Evolutionary conservation across 2,888 invertebrate genomes (phyloP), one percentile per base, ranked within the genome.

Genomic region (Melanotus villosus): DNA sequence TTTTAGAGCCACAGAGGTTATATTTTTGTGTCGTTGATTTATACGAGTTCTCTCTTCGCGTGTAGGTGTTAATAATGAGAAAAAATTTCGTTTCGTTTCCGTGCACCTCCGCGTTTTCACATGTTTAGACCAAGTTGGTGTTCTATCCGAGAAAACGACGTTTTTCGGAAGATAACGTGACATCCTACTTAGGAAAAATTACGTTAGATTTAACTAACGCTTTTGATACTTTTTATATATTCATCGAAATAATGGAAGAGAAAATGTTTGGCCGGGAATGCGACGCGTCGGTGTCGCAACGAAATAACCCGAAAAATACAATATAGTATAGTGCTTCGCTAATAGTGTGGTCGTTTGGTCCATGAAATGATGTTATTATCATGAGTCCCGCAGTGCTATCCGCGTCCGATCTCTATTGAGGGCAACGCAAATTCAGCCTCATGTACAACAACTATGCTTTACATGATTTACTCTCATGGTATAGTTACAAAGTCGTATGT

Each of bases 301-400:
- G 45, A 68, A 68, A 68, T 58, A 68, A 56, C 19, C 34, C 45
- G 59, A 59, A 65, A 69, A 69, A 69, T 67, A 67, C 43, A 59
- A 65, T 69, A 60, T 60, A 56, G 45, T 65, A 69, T 69, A 62
- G 70, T 65, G 62, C 18, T 43, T 57, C 50, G 58, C 56, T 70
- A 70, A 70, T 66, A 63, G 65, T 60, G 63, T 66, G 63, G 70
- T 66, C 66, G 66, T 70, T 68, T 56, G 62, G 47, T 65, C 43
- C 62, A 67, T 70, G 64, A 69, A 64, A 62, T 74, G 72, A 72
- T 72, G 69, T 72, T 74, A 73, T 73, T 72, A 73, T 72, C 74
- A 66, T 68, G 58, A 71, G 64, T 71, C 71, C 71, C 71, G 74
- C 72, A 72, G 70, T 68, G 71, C 65, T 74, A 74, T 74, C 74